These are phyloP conservation scores for Solen grandis DNA, from an alignment of 1,140 invertebrate genomes.

Conservation along the genomic window DNA sequence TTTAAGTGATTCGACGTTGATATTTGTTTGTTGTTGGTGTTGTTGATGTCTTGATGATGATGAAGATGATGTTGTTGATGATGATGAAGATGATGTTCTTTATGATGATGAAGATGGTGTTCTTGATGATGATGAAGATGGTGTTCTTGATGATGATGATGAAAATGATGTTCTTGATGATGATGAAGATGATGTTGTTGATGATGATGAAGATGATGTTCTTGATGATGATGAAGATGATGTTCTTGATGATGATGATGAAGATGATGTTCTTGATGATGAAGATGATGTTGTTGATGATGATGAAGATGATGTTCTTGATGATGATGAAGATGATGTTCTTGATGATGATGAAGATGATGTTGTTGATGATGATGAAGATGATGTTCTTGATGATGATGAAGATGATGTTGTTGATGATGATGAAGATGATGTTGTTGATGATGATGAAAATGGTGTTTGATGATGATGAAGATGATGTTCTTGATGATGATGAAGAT, in stretches of 20 bases:
- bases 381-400: neutral
- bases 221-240: neutral
- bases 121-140: too few relatives aligned
- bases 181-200: neutral
- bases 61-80: neutral
- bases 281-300: neutral
- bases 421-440: neutral
- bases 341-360: neutral
- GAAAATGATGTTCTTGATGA: neutral
- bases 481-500: neutral
- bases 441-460: neutral
- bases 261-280: neutral
- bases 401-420: neutral
- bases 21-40: too few relatives aligned
- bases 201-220: neutral
- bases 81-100: neutral
- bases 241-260: neutral
- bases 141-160: too few relatives aligned
- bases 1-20: too few relatives aligned
- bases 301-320: neutral
- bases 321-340: neutral
- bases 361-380: neutral
- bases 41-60: too few relatives aligned
- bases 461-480: conserved; percentile 3
- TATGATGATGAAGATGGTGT: too few relatives aligned